phyloP scores from a whole-genome alignment of 2,888 invertebrate genomes.

The Drosophila dives region DNA sequence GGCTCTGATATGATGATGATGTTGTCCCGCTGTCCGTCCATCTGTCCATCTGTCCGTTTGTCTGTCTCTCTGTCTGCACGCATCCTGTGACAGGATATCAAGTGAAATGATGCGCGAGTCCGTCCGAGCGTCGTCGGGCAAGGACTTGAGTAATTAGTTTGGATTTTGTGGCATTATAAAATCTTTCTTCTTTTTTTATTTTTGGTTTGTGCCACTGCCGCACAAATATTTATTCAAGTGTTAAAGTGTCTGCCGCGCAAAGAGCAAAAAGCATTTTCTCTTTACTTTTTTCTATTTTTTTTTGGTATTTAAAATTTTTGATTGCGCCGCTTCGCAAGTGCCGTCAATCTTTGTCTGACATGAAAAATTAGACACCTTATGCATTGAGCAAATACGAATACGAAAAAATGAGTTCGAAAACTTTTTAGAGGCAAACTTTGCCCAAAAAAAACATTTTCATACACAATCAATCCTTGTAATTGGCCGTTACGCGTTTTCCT shows the following conservation, averaged over 20 bases:
- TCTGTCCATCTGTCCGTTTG: neutral
- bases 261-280: constrained; percentile 44
- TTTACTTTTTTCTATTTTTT: constrained; percentile 8
- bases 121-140: constrained; percentile 56
- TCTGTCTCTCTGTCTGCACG: constrained; percentile 14
- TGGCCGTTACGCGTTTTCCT: constrained; percentile 80
- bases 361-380: constrained; percentile 83
- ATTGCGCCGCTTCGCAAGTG: constrained; percentile 66
- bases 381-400: constrained; percentile 51
- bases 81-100: constrained; percentile 78
- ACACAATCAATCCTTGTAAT: constrained; percentile 85
- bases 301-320: constrained; percentile 68
- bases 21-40: constrained; percentile 43
- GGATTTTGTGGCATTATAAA: constrained; percentile 82
- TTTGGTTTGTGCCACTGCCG: constrained; percentile 37
- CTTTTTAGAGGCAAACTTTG: constrained; percentile 62
- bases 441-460: constrained; percentile 77
- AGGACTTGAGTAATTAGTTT: constrained; percentile 80
- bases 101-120: constrained; percentile 79
- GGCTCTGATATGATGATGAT: constrained; percentile 46
- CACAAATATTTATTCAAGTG: constrained; percentile 83
- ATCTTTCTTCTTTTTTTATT: constrained; percentile 43
- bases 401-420: constrained; percentile 41
- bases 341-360: constrained; percentile 75
- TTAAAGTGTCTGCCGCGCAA: constrained; percentile 75